Conservation (phyloP, 2,888 invertebrate genomes). For the Glaucopsyche alexis region DNA sequence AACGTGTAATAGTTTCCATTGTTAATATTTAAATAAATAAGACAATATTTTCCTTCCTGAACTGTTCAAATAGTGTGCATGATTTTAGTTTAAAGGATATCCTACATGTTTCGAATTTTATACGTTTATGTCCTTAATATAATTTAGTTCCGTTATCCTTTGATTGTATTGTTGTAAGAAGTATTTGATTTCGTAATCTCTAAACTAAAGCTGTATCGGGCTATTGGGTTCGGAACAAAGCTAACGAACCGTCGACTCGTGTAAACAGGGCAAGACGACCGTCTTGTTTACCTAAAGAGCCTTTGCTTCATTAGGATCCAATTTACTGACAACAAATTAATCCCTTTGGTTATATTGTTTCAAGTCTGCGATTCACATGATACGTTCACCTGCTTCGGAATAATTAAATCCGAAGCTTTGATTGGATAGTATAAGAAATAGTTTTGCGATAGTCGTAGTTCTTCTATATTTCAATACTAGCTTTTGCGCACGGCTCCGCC, state of each 20-base stretch:
- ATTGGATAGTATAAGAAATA: conserved; percentile 1
- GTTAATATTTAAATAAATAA: too few species aligned
- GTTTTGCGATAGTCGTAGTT: background rate
- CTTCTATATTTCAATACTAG: too few species aligned
- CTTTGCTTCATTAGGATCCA: conserved; percentile 81
- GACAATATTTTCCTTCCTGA: too few species aligned
- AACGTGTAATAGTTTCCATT: too few species aligned
- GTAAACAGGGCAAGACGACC: conserved; percentile 78
- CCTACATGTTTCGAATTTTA: background rate
- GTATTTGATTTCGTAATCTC: conserved; percentile 37
- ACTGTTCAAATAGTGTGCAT: background rate
- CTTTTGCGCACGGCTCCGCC: too few species aligned
- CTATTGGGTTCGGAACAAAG: conserved; percentile 78
- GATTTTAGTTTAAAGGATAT: background rate
- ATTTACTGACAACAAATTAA: conserved; percentile 79
- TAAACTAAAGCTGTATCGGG: conserved; percentile 46
- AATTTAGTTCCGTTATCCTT: background rate
- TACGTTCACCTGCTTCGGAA: conserved; percentile 28
- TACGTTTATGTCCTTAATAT: too few species aligned
- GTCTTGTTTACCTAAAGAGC: conserved; percentile 78
- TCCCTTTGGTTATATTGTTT: conserved; percentile 52
- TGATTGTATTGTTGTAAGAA: conserved; percentile 30
- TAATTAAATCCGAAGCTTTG: background rate
- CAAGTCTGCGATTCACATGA: conserved; percentile 32
- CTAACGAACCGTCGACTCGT: conserved; percentile 78